Base-by-base conservation (phyloP, 2,888 invertebrate species). In the Flexamia atlantica region DNA sequence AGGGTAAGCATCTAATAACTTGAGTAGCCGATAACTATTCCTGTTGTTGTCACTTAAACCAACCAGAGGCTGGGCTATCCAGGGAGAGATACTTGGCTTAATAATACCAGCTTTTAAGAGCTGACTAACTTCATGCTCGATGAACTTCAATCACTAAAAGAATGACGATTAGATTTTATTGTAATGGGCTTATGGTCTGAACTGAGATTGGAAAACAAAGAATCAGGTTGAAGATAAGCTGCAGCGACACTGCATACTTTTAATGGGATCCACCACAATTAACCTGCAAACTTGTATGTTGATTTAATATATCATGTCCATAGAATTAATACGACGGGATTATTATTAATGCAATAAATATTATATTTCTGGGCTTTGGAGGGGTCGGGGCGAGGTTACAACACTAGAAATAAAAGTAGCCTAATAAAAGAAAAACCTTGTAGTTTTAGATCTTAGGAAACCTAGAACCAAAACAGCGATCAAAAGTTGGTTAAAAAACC, bases 1-100 rank as follows among this genome's bases (percentile, higher is more conserved):
- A 14, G 85, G 84, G 64, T 84, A 85, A 30, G 86, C 84, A 57
- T 85, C 85, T 60, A 28, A 25, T 60, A 60, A 23, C 40, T 81
- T 3, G 82, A 68, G 60, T 82, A 84, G 70, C 82, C 81, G 14
- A 82, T 82, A 12, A 64, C 64, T 40, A 82, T 60, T 60, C 23
- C 25, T 60, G 28, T 25, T 3, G 60, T 60, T 60, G 25, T 20
- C 60, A 23, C 3, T 5, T 5, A 3, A 60, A 28, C 9, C 60
- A 7, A 60, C 7, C 14, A 60, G 25, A 25, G 60, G 25, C 60
- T 60, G 25, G 7, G 60, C 60, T 14, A 20, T 23, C 23, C 60
- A 60, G 1, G 20, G 60, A 20, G 60, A 60, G 14, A 1, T 60
- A 23, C 60, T 14, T 60, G 60, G 60, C 23, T 60, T 25, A 12